Base-by-base conservation (phyloP, 37 sponge, comb jelly and placozoan genomes). In the Geodia barretti region DNA sequence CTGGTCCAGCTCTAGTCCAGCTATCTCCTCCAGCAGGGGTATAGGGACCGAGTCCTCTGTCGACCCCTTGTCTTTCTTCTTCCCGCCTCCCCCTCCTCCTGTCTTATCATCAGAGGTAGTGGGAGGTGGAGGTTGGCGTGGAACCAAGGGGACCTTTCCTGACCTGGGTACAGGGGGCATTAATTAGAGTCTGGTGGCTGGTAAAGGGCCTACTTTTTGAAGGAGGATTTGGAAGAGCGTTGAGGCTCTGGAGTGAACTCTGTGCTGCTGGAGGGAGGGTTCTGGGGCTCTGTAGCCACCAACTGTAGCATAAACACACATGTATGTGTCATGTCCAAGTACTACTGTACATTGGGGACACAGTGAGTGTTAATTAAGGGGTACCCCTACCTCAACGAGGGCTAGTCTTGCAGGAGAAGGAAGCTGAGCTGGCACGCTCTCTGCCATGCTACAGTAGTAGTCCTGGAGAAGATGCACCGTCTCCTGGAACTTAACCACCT, bases 401-500 rank as follows among this genome's bases (percentile, higher is more conserved):
- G 83, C 69, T 0, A 78, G 25, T 30, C 85, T 67, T 25, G 34
- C 64, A 14, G 74, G 37, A 1, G 80, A 77, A 60, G 82, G 82
- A 5, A 81, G 64, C 70, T 81, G 58, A 19, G 69, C 24, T 21
- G 77, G 76, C 1, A 68, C 70, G 25, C 68, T 70, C 83, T 87
- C 85, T 68, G 78, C 85, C 84, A 94, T 79, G 5, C 84, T 64
- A 39, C 74, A 58, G 76, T 98, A 98, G 84, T 95, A 98, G 83
- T 98, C 98, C 32, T 85, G 80, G 39, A 95, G 58, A n/a, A 98
- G 78, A 5, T 74, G 74, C 26, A 93, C 71, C 3, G 96, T 82
- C 38, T 93, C 94, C 25, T 95, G 82, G 79, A 88, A 95, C 78
- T 89, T 85, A 77, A 79, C 90, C 40, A 98, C 61, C 73, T 98